Evolutionary conservation across 2,113 vertebrate genomes (phyloP), one percentile per base, ranked within the genome.

Genomic region (Halcyon senegalensis): DNA sequence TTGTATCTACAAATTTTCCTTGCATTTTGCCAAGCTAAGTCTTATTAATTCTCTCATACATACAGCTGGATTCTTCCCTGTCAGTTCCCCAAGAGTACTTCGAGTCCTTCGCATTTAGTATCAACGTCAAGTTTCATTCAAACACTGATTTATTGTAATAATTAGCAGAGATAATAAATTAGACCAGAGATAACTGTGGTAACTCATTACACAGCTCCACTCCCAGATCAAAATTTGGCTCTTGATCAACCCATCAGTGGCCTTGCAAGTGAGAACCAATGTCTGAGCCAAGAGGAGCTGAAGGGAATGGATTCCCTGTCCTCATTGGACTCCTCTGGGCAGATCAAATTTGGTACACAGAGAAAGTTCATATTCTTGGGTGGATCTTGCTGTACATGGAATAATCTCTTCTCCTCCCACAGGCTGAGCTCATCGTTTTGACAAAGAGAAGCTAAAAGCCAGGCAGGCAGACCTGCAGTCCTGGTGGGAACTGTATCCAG

Each of bases 221-320:
- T 91, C 51, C 68, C 16, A 3, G 31, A 58, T 75, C 73, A 77
- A 84, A 81, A 37, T 58, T 15, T 78, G 46, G 6, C 46, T 81
- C 27, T 89, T 79, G 73, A 51, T 87, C 46, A 43, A 68, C 37
- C 51, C 35, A 7, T 68, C 43, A 55, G 37, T 39, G 53, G 24
- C 59, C 0, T 60, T 33, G 35, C 5, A 1, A 62, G n/a, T 2
- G 0, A 67, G 28, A 91, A 20, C 7, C 0, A 0, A 24, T 74
- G 50, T 30, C 59, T 80, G 69, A 77, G 50, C 13, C 3, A 1
- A 23, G 43, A 33, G 23, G 5, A 1, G 0, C 50, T 53, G 72
- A 73, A 55, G 12, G 16, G 35, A 68, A 35, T 7, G 68, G n/a
- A 39, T 62, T 18, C 39, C 27, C 27, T 91, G 84, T 20, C n/a